phyloP scores from a whole-genome alignment of 1,140 invertebrate species.

The Drosophila pruinosa region DNA sequence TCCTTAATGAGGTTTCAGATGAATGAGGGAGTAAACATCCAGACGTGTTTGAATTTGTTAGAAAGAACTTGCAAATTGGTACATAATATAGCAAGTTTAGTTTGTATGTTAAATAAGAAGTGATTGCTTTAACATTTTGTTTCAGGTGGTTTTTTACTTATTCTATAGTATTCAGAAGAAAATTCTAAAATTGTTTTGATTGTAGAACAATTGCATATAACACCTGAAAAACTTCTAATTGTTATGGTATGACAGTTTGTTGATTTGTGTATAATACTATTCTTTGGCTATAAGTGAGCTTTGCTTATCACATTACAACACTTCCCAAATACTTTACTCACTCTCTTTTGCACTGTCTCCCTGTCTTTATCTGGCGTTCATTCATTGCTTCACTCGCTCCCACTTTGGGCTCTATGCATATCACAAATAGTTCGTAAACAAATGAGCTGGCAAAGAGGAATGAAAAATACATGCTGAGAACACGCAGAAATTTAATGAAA shows the following conservation, averaged over 20 bases:
- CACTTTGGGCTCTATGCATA: slow-evolving; percentile 13
- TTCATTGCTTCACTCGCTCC: neutral
- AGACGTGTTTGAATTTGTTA: neutral
- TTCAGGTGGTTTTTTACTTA: too few relatives aligned
- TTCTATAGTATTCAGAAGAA: too few relatives aligned
- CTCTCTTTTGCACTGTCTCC: neutral
- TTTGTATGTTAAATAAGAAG: too few relatives aligned
- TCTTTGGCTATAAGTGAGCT: neutral
- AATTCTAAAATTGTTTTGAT: too few relatives aligned
- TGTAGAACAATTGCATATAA: neutral
- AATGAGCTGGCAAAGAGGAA: slow-evolving; percentile 61
- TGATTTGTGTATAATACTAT: slow-evolving; percentile 16
- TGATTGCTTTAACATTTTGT: too few relatives aligned
- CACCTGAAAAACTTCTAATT: slow-evolving; percentile 4
- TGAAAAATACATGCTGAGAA: slow-evolving; percentile 28
- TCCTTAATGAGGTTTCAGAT: neutral
- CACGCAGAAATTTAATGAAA: slow-evolving; percentile 59
- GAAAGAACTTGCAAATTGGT: too few relatives aligned
- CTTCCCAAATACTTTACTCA: neutral
- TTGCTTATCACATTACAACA: slow-evolving; percentile 8
- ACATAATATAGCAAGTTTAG: too few relatives aligned
- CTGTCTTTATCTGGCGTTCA: neutral
- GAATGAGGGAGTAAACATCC: neutral
- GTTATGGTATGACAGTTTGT: neutral
- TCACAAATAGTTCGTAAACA: slow-evolving; percentile 69